Evolutionary conservation across 2,113 vertebrate genomes (phyloP).

Genomic region (Cottus gobio): DNA sequence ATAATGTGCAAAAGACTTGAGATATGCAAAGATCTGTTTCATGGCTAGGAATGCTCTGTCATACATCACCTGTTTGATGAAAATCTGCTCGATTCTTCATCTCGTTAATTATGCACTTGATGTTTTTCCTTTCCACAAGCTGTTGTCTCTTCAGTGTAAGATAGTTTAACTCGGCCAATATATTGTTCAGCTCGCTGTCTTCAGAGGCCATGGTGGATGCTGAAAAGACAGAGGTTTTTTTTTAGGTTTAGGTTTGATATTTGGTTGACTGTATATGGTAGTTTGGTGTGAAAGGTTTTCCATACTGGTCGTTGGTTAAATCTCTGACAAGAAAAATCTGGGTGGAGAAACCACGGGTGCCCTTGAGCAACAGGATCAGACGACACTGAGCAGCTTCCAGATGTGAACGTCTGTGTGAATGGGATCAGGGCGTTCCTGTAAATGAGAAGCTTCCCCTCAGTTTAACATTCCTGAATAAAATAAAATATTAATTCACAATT

Average conservation of each 20-base stretch:
- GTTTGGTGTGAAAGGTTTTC: neutral
- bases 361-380: neutral
- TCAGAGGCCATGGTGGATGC: constrained; percentile 53
- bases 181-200: neutral
- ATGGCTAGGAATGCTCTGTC: neutral
- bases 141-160: constrained; percentile 54
- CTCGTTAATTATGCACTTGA: constrained; percentile 63
- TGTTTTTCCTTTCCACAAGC: constrained; percentile 60
- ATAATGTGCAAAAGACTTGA: neutral
- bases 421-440: neutral
- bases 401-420: neutral
- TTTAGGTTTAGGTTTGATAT: neutral
- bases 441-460: neutral
- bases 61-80: constrained; percentile 43
- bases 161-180: constrained; percentile 44
- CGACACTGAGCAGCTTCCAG: neutral
- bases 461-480: neutral
- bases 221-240: constrained; percentile 5
- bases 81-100: constrained; percentile 37
- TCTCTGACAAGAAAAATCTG: neutral
- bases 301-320: neutral
- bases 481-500: neutral
- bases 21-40: neutral
- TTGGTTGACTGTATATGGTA: neutral
- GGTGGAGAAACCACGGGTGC: neutral